These are phyloP conservation scores for Acanthornis magna DNA, from an alignment of 2,797 vertebrate species.

Conservation along the genomic window DNA sequence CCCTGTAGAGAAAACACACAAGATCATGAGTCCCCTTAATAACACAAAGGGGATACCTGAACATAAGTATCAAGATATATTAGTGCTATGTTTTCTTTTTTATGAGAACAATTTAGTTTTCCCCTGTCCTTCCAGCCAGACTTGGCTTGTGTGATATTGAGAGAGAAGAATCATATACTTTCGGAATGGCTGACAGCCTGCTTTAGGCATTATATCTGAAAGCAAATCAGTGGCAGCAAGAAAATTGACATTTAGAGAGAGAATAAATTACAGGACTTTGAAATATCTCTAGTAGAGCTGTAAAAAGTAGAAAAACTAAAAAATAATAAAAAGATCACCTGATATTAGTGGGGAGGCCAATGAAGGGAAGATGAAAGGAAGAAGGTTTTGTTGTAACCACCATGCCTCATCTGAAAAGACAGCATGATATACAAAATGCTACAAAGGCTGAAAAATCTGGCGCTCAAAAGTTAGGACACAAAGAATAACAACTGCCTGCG, in stretches of 20 bases:
- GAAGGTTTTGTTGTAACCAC: not conserved
- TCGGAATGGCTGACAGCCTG: slow-evolving; percentile 39
- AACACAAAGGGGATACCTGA: slow-evolving; percentile 56
- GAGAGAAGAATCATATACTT: slow-evolving; percentile 29
- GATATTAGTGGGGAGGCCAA: not conserved
- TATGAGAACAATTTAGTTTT: slow-evolving; percentile 59
- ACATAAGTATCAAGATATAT: slow-evolving; percentile 45
- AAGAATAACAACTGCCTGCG: not conserved
- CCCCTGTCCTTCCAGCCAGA: slow-evolving; percentile 21
- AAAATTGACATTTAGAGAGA: slow-evolving; percentile 58
- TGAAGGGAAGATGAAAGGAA: not conserved
- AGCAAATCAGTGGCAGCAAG: slow-evolving; percentile 52
- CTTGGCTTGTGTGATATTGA: not conserved
- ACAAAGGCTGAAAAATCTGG: not conserved
- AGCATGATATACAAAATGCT: not conserved
- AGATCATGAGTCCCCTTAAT: slow-evolving; percentile 36
- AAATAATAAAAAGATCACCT: not conserved
- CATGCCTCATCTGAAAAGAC: not conserved
- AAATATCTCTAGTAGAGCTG: slow-evolving; percentile 44
- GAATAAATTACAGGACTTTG: slow-evolving; percentile 62
- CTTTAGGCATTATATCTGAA: slow-evolving; percentile 61
- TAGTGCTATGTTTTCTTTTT: slow-evolving; percentile 44
- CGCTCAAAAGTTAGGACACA: not conserved
- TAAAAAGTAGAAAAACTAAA: slow-evolving; percentile 8
- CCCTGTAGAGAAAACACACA: slow-evolving; percentile 47